Percentiles rank a stretch among this genome's conserved stretches.
These are phyloP conservation scores for Clarias batrachus DNA, from an alignment of 2,113 vertebrate species.

Conservation along the genomic window DNA sequence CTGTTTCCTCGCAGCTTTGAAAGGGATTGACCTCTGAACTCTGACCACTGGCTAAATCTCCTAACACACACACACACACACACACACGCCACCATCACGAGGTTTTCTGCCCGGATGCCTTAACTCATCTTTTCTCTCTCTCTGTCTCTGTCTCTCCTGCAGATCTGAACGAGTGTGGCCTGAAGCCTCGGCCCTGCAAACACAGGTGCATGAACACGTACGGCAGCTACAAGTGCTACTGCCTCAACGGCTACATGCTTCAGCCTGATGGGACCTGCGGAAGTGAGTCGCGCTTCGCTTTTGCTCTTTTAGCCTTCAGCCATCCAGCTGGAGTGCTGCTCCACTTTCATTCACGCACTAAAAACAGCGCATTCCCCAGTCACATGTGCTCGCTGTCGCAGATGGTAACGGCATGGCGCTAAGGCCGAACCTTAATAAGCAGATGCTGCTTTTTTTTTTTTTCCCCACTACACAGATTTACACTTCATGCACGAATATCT, in stretches of 20 bases:
- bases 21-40: constrained; percentile 38
- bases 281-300: constrained; percentile 74
- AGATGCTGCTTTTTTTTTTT: constrained; percentile 20
- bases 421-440: constrained; percentile 28
- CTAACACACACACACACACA: background rate
- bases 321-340: background rate
- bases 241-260: constrained; percentile 93
- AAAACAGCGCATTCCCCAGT: background rate
- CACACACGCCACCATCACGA: background rate
- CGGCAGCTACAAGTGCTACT: constrained; percentile 99
- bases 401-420: constrained; percentile 15
- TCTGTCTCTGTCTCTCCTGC: constrained; percentile 54
- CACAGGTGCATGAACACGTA: constrained; percentile 98
- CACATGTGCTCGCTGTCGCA: background rate
- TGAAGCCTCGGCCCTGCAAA: constrained; percentile 94
- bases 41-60: constrained; percentile 35
- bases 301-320: constrained; percentile 68
- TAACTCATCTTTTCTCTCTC: constrained; percentile 38
- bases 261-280: constrained; percentile 94
- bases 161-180: constrained; percentile 97
- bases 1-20: background rate
- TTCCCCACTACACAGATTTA: background rate
- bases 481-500: background rate
- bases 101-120: constrained; percentile 31
- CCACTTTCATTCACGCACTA: background rate